Evolutionary conservation across 35 echinoderm and acorn worm species (phyloP).

Genomic region (Hemicentrotus pulcherrimus): DNA sequence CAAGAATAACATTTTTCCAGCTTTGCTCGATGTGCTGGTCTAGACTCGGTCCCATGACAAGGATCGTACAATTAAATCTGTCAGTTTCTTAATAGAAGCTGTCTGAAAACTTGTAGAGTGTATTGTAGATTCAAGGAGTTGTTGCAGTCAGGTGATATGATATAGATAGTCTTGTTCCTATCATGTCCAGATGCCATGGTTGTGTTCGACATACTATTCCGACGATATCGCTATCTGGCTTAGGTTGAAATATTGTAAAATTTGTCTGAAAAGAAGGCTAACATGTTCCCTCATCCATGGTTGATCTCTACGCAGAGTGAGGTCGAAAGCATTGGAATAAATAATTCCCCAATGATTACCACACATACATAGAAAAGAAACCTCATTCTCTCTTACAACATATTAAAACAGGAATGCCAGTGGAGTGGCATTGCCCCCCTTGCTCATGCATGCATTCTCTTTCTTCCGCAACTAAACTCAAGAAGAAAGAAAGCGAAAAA

Average conservation of each 20-base stretch:
- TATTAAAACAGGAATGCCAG: conserved; percentile 14
- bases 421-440: conserved; percentile 21
- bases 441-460: neutral
- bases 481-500: neutral
- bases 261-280: neutral
- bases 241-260: neutral
- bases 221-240: neutral
- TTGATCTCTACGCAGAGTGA: neutral
- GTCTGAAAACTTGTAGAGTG: neutral
- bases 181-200: neutral
- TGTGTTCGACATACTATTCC: neutral
- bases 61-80: neutral
- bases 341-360: neutral
- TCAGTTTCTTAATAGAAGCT: neutral
- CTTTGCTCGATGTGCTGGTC: neutral
- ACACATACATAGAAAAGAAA: conserved; percentile 3
- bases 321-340: neutral
- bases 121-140: neutral
- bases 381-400: neutral
- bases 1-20: conserved; percentile 45
- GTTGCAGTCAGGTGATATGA: neutral
- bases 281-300: neutral
- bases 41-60: neutral
- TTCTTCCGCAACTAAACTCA: neutral
- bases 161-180: neutral